Base-by-base conservation (phyloP, 2,888 invertebrate species). In the Mayetiola destructor region DNA sequence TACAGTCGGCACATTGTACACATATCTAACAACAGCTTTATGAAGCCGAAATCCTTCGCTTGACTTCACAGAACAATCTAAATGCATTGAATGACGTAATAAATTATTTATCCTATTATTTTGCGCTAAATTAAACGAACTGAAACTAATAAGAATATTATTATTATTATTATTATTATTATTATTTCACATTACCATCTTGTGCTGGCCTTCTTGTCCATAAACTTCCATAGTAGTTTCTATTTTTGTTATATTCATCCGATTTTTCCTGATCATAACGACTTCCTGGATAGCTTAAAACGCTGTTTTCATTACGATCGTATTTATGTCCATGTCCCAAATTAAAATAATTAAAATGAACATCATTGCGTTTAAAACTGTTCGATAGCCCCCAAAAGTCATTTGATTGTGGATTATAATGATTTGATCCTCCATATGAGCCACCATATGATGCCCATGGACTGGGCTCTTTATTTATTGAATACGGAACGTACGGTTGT, bases 41-140 rank as follows among this genome's bases (percentile, higher is more conserved):
- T 81, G 78, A 21, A 89, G 67, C 2, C 84, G 80, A 74, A 88
- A 87, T 0, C 89, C 88, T 5, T 84, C 80, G 2, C 82, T 79
- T 1, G 82, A 79, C 62, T 85, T 80, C 0, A 85, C 78, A 0
- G 86, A 86, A 64, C 89, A 89, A 64, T 86, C 87, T 82, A 66
- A 1, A 66, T 68, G 57, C 40, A 39, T 61, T 59, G 36, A 59
- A 29, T n/a, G n/a, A n/a, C n/a, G n/a, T n/a, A n/a, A n/a, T n/a
- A n/a, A n/a, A n/a, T n/a, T n/a, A n/a, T n/a, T n/a, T n/a, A n/a
- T n/a, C n/a, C n/a, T n/a, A n/a, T n/a, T n/a, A n/a, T n/a, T n/a
- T n/a, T n/a, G n/a, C 23, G 12, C 20, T 5, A 40, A 9, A 12
- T 40, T 20, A 18, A 32, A 32, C 8, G 6, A 14, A 23, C 4